phyloP scores from a whole-genome alignment of 2,888 invertebrate species.

The Malthinus seriepunctatus region DNA sequence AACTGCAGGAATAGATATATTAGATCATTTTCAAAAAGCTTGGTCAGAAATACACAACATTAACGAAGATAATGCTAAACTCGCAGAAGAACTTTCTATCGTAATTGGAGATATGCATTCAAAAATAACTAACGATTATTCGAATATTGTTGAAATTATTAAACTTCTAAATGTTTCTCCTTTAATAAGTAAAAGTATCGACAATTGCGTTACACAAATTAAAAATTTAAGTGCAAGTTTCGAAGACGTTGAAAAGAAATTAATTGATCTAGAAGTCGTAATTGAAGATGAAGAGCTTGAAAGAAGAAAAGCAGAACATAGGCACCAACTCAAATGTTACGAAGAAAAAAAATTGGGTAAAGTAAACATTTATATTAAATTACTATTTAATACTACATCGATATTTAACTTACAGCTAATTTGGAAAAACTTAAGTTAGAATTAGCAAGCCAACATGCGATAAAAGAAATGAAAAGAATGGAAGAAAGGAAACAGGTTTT shows the following conservation, averaged over 20 bases:
- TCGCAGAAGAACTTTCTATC: constrained; percentile 60
- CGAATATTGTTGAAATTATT: constrained; percentile 43
- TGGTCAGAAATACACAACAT: constrained; percentile 73
- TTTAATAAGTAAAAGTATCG: constrained; percentile 52
- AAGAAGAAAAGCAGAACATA: constrained; percentile 71
- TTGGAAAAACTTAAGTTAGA: constrained; percentile 55
- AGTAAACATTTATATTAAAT: background rate
- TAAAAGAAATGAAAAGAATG: constrained; percentile 59
- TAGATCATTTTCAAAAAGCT: constrained; percentile 71
- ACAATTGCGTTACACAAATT: constrained; percentile 59
- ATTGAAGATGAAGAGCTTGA: constrained; percentile 72
- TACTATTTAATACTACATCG: background rate
- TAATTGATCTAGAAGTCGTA: constrained; percentile 68
- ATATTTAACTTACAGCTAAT: constrained; percentile 42
- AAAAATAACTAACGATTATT: constrained; percentile 42
- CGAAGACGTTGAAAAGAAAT: constrained; percentile 66
- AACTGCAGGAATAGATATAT: constrained; percentile 69
- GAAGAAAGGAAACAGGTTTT: constrained; percentile 71
- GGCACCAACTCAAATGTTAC: constrained; percentile 70
- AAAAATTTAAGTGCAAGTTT: constrained; percentile 61
- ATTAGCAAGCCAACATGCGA: constrained; percentile 62
- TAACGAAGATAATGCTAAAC: constrained; percentile 69
- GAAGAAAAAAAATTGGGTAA: constrained; percentile 73
- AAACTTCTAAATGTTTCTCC: constrained; percentile 47
- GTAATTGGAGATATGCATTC: constrained; percentile 53